Conservation (phyloP, 2,888 invertebrate species). For the Hedychridium roseum region DNA sequence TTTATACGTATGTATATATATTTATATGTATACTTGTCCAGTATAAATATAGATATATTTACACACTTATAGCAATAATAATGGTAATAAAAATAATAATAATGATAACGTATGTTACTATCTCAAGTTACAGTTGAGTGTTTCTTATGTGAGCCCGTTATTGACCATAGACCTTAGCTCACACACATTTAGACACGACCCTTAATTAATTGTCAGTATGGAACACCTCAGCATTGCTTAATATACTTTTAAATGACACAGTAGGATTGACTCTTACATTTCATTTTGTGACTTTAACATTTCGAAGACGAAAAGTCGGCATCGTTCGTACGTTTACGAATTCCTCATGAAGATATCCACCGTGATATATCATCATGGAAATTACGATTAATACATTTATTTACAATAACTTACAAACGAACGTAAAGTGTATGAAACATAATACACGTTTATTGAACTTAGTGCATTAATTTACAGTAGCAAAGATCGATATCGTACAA, state of each 20-base stretch:
- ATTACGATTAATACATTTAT: not conserved
- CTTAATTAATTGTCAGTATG: constrained; percentile 27
- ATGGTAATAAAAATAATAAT: constrained; percentile 29
- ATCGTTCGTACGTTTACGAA: too few species aligned
- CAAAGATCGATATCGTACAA: constrained; percentile 22
- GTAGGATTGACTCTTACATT: too few species aligned
- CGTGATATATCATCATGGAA: not conserved
- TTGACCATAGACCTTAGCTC: constrained; percentile 36
- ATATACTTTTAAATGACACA: constrained; percentile 3
- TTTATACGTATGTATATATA: constrained; percentile 25
- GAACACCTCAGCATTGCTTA: constrained; percentile 39
- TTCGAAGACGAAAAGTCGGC: too few species aligned
- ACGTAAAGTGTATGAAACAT: constrained; percentile 10
- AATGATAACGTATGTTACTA: constrained; percentile 36
- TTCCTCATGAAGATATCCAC: too few species aligned
- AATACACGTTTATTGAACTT: constrained; percentile 27
- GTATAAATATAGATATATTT: too few species aligned
- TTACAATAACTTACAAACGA: constrained; percentile 4
- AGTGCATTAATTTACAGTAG: constrained; percentile 27
- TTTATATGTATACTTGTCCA: constrained; percentile 37
- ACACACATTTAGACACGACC: constrained; percentile 29
- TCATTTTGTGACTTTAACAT: too few species aligned
- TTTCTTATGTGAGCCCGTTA: constrained; percentile 35
- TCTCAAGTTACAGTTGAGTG: constrained; percentile 40
- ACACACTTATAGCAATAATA: constrained; percentile 26